Percentiles rank a stretch among this genome's conserved stretches.
Conservation (phyloP, 2,888 invertebrate genomes). For the Abrostola triplasia region DNA sequence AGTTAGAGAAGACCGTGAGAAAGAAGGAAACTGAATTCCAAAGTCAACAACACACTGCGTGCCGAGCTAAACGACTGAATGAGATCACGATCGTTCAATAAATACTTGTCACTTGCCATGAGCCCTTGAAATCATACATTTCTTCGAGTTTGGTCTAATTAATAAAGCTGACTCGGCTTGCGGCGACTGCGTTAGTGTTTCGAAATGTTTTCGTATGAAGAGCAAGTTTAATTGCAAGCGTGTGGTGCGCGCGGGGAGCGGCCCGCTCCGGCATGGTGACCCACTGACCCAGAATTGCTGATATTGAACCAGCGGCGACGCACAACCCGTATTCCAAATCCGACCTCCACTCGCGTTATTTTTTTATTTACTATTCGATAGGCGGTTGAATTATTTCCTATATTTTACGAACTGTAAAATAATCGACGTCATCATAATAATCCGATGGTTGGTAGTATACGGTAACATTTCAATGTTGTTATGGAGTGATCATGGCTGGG, state of each 20-base stretch:
- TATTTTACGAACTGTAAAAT: conserved; percentile 19
- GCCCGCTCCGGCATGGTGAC: conserved; percentile 80
- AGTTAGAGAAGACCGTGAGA: conserved; percentile 61
- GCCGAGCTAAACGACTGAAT: conserved; percentile 32
- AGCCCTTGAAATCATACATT: conserved; percentile 37
- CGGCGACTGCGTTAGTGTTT: conserved; percentile 56
- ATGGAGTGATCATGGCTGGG: neutral
- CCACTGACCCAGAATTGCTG: conserved; percentile 87
- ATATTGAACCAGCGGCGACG: conserved; percentile 84
- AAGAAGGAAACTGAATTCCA: conserved; percentile 47
- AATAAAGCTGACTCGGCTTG: conserved; percentile 44
- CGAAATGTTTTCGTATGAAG: conserved; percentile 70
- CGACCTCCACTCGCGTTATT: conserved; percentile 80
- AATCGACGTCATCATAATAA: conserved; percentile 11
- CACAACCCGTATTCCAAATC: conserved; percentile 82
- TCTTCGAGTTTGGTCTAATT: conserved; percentile 41
- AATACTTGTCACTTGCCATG: conserved; percentile 24
- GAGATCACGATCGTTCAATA: conserved; percentile 31
- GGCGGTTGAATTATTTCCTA: conserved; percentile 18
- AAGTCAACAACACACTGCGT: conserved; percentile 40
- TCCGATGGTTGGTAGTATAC: neutral
- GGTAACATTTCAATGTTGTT: neutral
- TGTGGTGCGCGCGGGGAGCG: conserved; percentile 70
- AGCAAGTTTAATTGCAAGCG: conserved; percentile 77
- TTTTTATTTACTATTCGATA: conserved; percentile 63